Conservation (phyloP, 2,113 vertebrate genomes). For the Dinomys branickii region DNA sequence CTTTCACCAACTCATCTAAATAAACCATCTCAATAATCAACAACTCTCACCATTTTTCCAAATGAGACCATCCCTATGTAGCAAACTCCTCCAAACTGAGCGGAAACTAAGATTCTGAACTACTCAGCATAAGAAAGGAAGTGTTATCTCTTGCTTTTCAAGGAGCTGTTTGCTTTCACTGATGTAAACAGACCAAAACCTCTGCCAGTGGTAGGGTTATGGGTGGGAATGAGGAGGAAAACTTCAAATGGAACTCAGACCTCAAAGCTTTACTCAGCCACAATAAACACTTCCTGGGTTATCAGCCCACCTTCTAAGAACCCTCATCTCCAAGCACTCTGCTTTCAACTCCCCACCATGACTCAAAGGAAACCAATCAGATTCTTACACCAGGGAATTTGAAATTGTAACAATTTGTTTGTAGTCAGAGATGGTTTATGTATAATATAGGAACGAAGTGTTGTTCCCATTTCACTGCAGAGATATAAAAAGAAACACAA, state of each 20-base stretch:
- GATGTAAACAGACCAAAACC: not conserved
- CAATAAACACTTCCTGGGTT: not conserved
- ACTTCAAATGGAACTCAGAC: not conserved
- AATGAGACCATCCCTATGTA: not conserved
- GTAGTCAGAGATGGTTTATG: not conserved
- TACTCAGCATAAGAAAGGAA: not conserved
- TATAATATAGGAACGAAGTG: not conserved
- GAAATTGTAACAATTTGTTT: not conserved
- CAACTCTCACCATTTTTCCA: not conserved
- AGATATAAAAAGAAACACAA: not conserved
- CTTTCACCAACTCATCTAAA: not conserved
- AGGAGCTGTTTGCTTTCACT: not conserved
- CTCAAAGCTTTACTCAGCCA: not conserved
- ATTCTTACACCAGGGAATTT: constrained; percentile 22
- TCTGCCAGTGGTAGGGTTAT: not conserved
- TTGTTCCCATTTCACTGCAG: not conserved
- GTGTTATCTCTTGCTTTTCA: not conserved
- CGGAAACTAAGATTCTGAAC: not conserved
- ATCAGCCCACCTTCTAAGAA: not conserved
- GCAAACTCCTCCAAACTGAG: not conserved
- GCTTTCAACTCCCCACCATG: not conserved
- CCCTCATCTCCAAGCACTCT: not conserved
- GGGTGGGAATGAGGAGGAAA: not conserved
- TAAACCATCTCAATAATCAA: not conserved
- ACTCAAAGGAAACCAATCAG: not conserved